Evolutionary conservation across 1,140 invertebrate genomes (phyloP).

Genomic region (Dendrolimus kikuchii): DNA sequence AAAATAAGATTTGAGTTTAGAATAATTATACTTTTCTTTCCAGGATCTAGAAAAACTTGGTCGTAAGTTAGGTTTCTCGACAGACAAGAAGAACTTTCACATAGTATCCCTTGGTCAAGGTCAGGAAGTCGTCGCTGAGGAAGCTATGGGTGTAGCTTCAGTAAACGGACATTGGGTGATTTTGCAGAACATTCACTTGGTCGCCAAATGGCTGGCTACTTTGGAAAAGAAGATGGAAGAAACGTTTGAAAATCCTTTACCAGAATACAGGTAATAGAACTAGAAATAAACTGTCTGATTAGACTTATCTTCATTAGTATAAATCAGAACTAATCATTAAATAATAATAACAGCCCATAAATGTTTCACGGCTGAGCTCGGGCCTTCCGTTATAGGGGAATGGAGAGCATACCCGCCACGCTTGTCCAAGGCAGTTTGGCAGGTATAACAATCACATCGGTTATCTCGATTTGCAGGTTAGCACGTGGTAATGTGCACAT

Average conservation of each 20-base stretch:
- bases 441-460: too few relatives aligned
- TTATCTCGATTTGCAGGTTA: too few relatives aligned
- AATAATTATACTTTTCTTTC: constrained; percentile 5
- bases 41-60: constrained; percentile 65
- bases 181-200: constrained; percentile 92
- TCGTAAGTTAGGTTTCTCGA: constrained; percentile 84
- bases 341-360: too few relatives aligned
- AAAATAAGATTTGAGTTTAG: not conserved
- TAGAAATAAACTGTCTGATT: not conserved
- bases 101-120: constrained; percentile 96
- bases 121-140: constrained; percentile 92
- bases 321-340: too few relatives aligned
- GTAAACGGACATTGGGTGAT: constrained; percentile 94
- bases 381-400: too few relatives aligned
- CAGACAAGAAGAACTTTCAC: constrained; percentile 89
- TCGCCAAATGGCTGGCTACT: constrained; percentile 88
- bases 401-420: too few relatives aligned
- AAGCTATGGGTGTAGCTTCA: constrained; percentile 85
- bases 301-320: not conserved
- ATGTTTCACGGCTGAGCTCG: too few relatives aligned
- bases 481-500: too few relatives aligned
- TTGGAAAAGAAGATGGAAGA: constrained; percentile 95
- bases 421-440: too few relatives aligned
- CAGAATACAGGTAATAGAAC: constrained; percentile 73
- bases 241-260: constrained; percentile 78